These are phyloP conservation scores for Larimichthys crocea DNA, from an alignment of 2,113 vertebrate species.

Conservation along the genomic window DNA sequence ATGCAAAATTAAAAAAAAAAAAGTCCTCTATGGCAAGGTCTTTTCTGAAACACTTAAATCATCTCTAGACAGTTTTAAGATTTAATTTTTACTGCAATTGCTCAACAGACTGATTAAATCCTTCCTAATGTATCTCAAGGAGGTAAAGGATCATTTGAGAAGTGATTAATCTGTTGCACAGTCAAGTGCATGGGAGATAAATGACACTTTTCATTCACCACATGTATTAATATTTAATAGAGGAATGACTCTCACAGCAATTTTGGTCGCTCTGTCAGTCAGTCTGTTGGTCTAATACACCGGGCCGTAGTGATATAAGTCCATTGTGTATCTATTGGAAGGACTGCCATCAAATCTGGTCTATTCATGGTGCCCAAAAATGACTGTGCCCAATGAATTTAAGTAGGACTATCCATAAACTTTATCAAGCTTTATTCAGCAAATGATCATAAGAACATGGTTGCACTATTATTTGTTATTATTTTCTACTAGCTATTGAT, in stretches of 20 bases:
- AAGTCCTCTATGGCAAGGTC: background rate
- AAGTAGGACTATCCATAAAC: background rate
- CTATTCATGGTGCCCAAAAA: background rate
- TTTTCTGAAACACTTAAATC: constrained; percentile 28
- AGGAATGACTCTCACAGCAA: background rate
- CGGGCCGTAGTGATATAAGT: background rate
- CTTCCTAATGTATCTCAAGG: constrained; percentile 22
- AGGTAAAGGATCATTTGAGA: constrained; percentile 29
- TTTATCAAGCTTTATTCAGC: background rate
- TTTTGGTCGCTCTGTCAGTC: background rate
- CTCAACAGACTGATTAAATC: constrained; percentile 56
- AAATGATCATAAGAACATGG: background rate
- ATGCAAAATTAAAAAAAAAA: constrained; percentile 2
- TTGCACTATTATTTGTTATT: background rate
- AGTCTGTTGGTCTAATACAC: background rate
- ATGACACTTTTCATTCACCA: constrained; percentile 6
- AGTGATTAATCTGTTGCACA: constrained; percentile 39
- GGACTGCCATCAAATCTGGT: background rate
- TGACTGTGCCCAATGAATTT: background rate
- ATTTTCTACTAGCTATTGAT: too few relatives aligned
- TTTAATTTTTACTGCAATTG: constrained; percentile 22
- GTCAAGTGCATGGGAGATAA: constrained; percentile 35
- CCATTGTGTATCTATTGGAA: background rate
- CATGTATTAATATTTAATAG: constrained; percentile 12
- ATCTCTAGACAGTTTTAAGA: constrained; percentile 17